Base-by-base conservation (phyloP, 2,888 invertebrate species). In the Crossocerus cetratus region DNA sequence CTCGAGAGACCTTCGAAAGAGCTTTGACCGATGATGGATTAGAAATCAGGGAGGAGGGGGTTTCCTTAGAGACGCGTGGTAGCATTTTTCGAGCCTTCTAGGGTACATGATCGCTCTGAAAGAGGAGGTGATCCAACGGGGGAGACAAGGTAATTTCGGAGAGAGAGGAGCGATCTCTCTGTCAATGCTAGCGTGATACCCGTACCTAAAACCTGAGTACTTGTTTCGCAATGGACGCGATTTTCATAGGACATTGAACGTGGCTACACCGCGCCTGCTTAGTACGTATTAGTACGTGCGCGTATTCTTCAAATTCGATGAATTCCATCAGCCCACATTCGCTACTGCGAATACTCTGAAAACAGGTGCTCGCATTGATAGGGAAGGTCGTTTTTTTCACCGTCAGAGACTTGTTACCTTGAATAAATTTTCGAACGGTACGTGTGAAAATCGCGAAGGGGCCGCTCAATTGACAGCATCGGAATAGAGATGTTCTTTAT, bases 351-450 rank as follows among this genome's bases (percentile, higher is more conserved):
- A n/a, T 16, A 49, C 16, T 49, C 14, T 16, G 49, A 49, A 49
- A 43, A 63, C 61, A 81, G 76, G 81, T 80, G 87, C 88, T 88
- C 83, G 89, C 89, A 90, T 90, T 90, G 89, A 90, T 85, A 83
- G 88, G 83, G 84, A 85, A 84, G 89, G 88, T 90, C 88, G 90
- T 88, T 89, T 84, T 78, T 85, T 84, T 83, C 77, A 85, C 83
- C 85, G 84, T 87, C 89, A 90, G 90, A 89, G 90, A 89, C 89
- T 86, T 87, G 88, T 89, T 88, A 85, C 88, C 90, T 90, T 90
- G 90, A 89, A 88, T 86, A 67, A 70, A 78, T 56, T 76, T 75
- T 72, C 62, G 55, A 60, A 55, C 56, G 63, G 65, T n/a, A 21
- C 55, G 21, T 54, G 61, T 14, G 22, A 32, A 55, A 58, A n/a